phyloP scores from a whole-genome alignment of 2,888 invertebrate genomes.

The Dilophus febrilis region DNA sequence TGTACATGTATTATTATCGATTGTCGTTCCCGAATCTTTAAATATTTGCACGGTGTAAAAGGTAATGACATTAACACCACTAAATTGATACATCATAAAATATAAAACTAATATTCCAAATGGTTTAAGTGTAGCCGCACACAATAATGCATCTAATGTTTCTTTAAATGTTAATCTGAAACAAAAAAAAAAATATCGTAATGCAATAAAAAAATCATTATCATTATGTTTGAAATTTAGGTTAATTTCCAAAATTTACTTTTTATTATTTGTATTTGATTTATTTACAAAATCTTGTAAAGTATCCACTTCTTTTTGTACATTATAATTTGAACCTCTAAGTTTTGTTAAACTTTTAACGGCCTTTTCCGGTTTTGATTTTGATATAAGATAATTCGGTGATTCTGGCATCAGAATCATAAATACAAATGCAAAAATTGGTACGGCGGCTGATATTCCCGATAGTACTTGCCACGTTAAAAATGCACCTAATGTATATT shows the following conservation, averaged over 20 bases:
- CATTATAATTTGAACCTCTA: slow-evolving; percentile 41
- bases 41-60: slow-evolving; percentile 53
- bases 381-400: slow-evolving; percentile 49
- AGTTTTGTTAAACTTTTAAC: slow-evolving; percentile 38
- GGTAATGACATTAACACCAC: slow-evolving; percentile 49
- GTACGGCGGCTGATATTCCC: slow-evolving; percentile 41
- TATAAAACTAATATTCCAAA: slow-evolving; percentile 42
- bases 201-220: too few species aligned
- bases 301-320: slow-evolving; percentile 42
- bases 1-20: slow-evolving; percentile 41
- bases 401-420: slow-evolving; percentile 53
- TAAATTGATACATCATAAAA: slow-evolving; percentile 53
- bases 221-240: too few species aligned
- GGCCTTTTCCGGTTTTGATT: slow-evolving; percentile 40
- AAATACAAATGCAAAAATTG: slow-evolving; percentile 39
- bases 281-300: slow-evolving; percentile 42
- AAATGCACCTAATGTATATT: slow-evolving; percentile 42
- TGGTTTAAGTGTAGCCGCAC: slow-evolving; percentile 45
- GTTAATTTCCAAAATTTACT: too few species aligned
- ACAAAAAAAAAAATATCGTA: background rate
- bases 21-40: slow-evolving; percentile 37
- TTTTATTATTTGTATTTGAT: slow-evolving; percentile 35
- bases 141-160: slow-evolving; percentile 36
- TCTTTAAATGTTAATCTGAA: slow-evolving; percentile 26
- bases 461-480: slow-evolving; percentile 47